Conservation (phyloP, 1,140 invertebrate species). For the Macrosteles quadrilineatus region DNA sequence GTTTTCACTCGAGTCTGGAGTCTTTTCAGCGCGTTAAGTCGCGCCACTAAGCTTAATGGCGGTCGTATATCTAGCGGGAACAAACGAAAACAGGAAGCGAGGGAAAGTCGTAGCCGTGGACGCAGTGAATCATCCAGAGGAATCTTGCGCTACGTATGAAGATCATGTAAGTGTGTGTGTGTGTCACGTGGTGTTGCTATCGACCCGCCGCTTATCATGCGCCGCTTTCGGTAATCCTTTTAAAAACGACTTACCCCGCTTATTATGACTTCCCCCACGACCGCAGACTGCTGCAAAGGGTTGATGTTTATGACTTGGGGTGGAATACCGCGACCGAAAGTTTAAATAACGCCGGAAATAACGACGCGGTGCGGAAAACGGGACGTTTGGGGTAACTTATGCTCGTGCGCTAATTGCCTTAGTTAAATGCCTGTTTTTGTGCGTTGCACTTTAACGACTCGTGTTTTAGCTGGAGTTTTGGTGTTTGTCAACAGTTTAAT, state of each 20-base stretch:
- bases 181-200: neutral
- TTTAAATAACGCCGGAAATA: too few relatives aligned
- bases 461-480: too few relatives aligned
- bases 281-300: too few relatives aligned
- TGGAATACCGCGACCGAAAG: too few relatives aligned
- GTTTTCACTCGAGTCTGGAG: neutral
- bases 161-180: neutral
- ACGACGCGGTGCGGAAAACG: too few relatives aligned
- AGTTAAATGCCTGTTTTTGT: too few relatives aligned
- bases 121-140: neutral
- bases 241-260: conserved; percentile 5
- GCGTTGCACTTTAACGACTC: too few relatives aligned
- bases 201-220: neutral
- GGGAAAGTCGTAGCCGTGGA: neutral
- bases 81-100: conserved; percentile 4
- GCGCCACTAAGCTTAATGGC: neutral
- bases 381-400: too few relatives aligned
- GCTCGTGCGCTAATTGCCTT: too few relatives aligned
- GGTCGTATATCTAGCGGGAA: neutral
- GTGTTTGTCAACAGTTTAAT: too few relatives aligned
- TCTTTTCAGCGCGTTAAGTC: neutral
- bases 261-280: neutral
- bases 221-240: conserved; percentile 9
- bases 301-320: too few relatives aligned
- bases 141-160: neutral